Base-by-base conservation (phyloP, 2,113 vertebrate species). In the Holacanthus passer region DNA sequence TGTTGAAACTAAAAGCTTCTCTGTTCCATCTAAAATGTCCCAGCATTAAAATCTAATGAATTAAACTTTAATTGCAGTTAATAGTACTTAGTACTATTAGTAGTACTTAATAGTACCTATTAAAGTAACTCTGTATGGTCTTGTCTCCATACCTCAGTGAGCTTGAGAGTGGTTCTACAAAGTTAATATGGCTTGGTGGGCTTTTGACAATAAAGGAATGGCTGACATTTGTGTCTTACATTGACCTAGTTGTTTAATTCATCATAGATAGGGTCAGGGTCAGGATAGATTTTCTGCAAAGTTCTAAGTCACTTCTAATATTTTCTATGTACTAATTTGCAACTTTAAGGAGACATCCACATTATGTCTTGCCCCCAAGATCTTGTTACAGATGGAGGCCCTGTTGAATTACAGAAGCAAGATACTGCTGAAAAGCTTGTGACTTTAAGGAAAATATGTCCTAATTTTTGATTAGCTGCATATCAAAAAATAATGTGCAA, bases 381-480 rank as follows among this genome's bases (percentile, higher is more conserved):
- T 69, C 41, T 65, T 3, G 8, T 65, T 70, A 58, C 24, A 56
- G 14, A 2, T 29, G 48, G 43, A 78, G 14, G 14, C 19, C n/a
- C 20, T 6, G 16, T 27, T 50, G 24, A 29, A 56, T 39, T 4
- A 10, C 22, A 68, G 24, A 59, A 29, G 45, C 55, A 43, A 69
- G 47, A 41, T 10, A 22, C 17, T 19, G 31, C 31, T 31, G 53
- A 71, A 63, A 80, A 27, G 27, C 62, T 84, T 69, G 22, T 24
- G 22, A 60, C 50, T 52, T 62, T 62, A 50, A 72, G 43, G 48
- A 79, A 37, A 81, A 70, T 35, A 48, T 41, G 32, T 50, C 43
- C 60, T 81, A 2, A 59, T 71, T 74, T 81, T 84, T 73, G 68
- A 87, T 83, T 69, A 70, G 78, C 64, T 68, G 63, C 69, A 41